Evolutionary conservation across 1,140 invertebrate genomes (phyloP), one percentile per base, ranked within the genome.

Genomic region (Bombus consobrinus): DNA sequence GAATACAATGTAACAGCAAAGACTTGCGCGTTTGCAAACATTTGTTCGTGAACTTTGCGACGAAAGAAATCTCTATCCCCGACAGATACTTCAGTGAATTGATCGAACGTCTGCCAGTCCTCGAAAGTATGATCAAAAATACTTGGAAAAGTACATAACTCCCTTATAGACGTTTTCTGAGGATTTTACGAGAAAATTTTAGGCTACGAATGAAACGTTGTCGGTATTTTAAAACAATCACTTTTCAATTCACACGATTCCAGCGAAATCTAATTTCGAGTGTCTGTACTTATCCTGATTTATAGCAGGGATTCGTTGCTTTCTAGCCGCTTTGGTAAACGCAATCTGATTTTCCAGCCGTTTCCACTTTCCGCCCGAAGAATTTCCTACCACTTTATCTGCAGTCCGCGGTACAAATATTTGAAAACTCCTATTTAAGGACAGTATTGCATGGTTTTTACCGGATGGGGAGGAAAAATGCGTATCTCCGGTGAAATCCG

Each of bases 251-350:
- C 66, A 66, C 39, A 39, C 32, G n/a, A 25, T 76, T 66, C 32
- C 18, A 37, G 8, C 41, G 43, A 53, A 76, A 83, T 83, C 62
- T 75, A 43, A 76, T 76, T 39, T 25, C n/a, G 18, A 59, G 3
- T 25, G 43, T 25, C 32, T 12, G 15, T 4, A 34, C 41, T 39
- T 8, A 83, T 76, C 72, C 53, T 82, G 72, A 64, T 75, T 75
- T 75, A 82, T 37, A 22, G 3, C 28, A 12, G 12, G 12, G 59
- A 13, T 13, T 62, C 12, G 59, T 62, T n/a, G 28, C 59, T 62
- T 59, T 28, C 57, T 59, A 28, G 57, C 25, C 25, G 25, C 13
- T 41, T 64, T 22, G 34, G 47, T 32, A 53, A 82, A 74, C 25
- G n/a, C 57, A 57, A 75, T 74, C 59, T 25, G 81, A 82, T 47